phyloP scores from a whole-genome alignment of 2,113 vertebrate species.

The Trachemys scripta region DNA sequence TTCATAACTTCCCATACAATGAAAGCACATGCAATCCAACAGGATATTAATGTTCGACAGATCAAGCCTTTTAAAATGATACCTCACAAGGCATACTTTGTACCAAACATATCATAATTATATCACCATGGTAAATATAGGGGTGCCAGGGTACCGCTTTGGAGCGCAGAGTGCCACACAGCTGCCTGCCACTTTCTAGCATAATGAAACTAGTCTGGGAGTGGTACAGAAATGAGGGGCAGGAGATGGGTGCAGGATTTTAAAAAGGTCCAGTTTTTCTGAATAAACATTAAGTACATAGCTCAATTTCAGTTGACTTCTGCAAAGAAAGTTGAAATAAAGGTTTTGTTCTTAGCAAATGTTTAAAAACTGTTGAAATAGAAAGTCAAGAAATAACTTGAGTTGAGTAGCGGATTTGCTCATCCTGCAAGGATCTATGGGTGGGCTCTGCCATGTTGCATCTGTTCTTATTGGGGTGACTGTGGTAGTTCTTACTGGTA shows the following conservation, averaged over 20 bases:
- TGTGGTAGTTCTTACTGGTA: rapidly evolving
- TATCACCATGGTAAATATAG: too few relatives aligned
- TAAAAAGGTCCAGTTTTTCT: not conserved
- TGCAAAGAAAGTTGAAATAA: not conserved
- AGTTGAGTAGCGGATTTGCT: not conserved
- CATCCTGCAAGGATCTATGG: rapidly evolving
- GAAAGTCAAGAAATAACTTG: not conserved
- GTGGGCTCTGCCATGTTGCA: not conserved
- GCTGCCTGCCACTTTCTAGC: not conserved
- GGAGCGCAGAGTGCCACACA: not conserved
- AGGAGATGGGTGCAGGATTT: not conserved
- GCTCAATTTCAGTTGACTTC: not conserved
- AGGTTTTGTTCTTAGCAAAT: not conserved
- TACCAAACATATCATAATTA: too few relatives aligned
- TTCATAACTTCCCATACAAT: too few relatives aligned
- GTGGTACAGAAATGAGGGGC: not conserved
- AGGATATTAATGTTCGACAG: too few relatives aligned
- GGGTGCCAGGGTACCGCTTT: too few relatives aligned
- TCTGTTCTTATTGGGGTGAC: not conserved
- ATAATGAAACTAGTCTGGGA: not conserved
- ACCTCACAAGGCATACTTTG: too few relatives aligned
- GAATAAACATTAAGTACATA: not conserved
- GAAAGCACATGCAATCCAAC: too few relatives aligned
- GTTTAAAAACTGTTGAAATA: not conserved
- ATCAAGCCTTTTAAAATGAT: too few relatives aligned